Base-by-base conservation (phyloP, 2,113 vertebrate genomes). In the Xenus cinereus region DNA sequence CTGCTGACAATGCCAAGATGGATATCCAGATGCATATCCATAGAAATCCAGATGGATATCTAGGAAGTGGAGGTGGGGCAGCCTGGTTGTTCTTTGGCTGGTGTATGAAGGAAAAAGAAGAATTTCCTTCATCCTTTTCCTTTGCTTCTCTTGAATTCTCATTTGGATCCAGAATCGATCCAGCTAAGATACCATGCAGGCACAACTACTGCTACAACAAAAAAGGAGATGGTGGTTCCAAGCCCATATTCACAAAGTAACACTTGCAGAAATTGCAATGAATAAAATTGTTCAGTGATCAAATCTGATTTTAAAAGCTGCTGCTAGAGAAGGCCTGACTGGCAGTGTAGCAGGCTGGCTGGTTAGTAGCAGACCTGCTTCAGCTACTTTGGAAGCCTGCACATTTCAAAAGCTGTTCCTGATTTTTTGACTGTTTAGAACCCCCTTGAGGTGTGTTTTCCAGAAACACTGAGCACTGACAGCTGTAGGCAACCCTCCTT, bases 11-110 rank as follows among this genome's bases (percentile, higher is more conserved):
- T n/a, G n/a, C 18, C 56, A 67, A 59, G 9, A n/a, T 62, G 26
- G 17, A 69, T 67, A 72, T n/a, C 18, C 16, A 43, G 51, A n/a
- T 35, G 17, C 11, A 56, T 33, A 74, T 30, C 35, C 27, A 53
- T 16, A 7, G 80, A 88, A 67, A 45, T 75, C n/a, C 41, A 54
- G 24, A 72, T 17, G 28, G 35, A 30, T 67, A 54, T 59, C 41
- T 26, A n/a, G 7, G 41, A 85, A 84, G 3, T 33, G 18, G 18
- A 51, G 27, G 2, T 0, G 1, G 23, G 8, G 27, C 21, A 62
- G 19, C 2, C 14, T 93, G 46, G 9, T 16, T 14, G 2, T 66
- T 87, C 43, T 68, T 83, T 59, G 33, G 14, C 6, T 77, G 30
- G 6, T 39, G 24, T 21, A 14, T 20, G 41, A 84, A 74, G 64